Evolutionary conservation across 64 coral and sea anemone genomes (phyloP), one percentile per base, ranked within the genome.

Genomic region (Stylophora pistillata): DNA sequence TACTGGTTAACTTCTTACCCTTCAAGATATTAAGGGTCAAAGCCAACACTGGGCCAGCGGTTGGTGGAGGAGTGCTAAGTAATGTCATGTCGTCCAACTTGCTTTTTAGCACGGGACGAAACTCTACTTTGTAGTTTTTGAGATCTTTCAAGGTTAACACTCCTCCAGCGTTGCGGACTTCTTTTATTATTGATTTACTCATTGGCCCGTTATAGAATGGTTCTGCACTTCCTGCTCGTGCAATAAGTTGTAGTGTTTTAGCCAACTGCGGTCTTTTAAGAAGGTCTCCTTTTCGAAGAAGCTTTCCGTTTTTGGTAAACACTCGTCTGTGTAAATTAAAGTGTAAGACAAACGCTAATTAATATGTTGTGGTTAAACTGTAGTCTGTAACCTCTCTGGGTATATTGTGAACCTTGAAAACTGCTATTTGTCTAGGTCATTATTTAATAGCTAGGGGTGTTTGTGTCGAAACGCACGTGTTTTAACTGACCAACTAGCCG

Each of bases 41-140:
- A 14, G 97, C 81, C 73, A 99, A 78, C 37, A 99, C 97, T 15
- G 97, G 97, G 6, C 97, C 97, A 88, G 93, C 77, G 21, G 97
- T 99, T 6, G 97, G 97, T 14, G 97, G 87, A 41, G 97, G 97
- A 30, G 90, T 78, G 15, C 90, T 99, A 3, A 99, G 32, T 27
- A 99, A 32, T 15, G 93, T 99, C 30, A 90, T 86, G 41, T 78
- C 81, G 18, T 94, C 97, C 54, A 99, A 30, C 16, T 80, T 88
- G 18, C 87, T 99, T 26, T 85, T 95, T 53, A 92, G 37, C 53
- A 70, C 95, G 10, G 90, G 91, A 29, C 88, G 89, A 76, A 95
- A 59, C 47, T 90, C 90, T 13, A 95, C 97, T 85, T 83, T 78
- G 82, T 99, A 99, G 63, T 93, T 86, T 41, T 88, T 99, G 10